Evolutionary conservation across 2,888 invertebrate species (phyloP).

Genomic region (Caenorhabditis sp.): DNA sequence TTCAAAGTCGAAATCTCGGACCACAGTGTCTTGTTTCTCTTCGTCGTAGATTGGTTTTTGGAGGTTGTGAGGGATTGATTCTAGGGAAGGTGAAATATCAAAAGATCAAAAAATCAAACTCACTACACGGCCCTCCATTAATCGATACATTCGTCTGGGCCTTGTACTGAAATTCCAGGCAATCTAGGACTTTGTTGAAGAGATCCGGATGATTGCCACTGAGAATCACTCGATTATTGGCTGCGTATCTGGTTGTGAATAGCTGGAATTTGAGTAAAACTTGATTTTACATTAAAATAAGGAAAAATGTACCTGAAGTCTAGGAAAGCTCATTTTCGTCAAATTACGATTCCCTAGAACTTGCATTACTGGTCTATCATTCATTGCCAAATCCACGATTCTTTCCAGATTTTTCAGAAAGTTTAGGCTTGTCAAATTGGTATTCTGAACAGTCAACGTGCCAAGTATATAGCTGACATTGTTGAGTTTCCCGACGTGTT

Average conservation of each 20-base stretch:
- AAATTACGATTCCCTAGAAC: neutral
- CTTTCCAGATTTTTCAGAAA: neutral
- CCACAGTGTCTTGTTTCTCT: no score
- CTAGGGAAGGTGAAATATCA: neutral
- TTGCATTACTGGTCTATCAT: neutral
- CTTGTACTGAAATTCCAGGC: neutral
- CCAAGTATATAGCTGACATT: conserved; percentile 12
- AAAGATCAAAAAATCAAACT: neutral
- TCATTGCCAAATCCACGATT: neutral
- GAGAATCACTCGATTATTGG: neutral
- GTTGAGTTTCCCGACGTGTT: neutral
- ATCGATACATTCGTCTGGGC: neutral
- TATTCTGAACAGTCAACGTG: neutral
- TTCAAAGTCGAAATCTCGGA: neutral
- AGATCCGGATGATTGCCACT: neutral
- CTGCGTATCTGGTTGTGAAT: neutral
- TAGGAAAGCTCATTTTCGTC: no score
- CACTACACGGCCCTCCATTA: neutral
- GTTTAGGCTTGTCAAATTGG: neutral
- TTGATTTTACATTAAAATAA: no score
- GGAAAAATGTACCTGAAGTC: neutral
- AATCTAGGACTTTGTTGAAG: neutral
- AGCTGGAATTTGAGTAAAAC: neutral
- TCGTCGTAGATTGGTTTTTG: no score
- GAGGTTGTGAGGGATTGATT: neutral